phyloP scores from a whole-genome alignment of 1,140 invertebrate species.

The Teleogryllus occipitalis region DNA sequence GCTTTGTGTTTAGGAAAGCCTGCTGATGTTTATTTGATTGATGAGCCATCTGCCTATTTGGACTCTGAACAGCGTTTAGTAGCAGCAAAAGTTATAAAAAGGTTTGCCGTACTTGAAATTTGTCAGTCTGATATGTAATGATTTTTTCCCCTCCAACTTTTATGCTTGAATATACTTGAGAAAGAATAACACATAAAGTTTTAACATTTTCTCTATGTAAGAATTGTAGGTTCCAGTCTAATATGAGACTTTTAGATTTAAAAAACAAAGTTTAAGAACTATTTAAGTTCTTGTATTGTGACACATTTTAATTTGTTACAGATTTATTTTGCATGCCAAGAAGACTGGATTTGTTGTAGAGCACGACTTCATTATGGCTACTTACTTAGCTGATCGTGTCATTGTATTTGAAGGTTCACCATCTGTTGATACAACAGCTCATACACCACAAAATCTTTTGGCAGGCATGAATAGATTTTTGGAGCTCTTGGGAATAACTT shows the following conservation, averaged over 20 bases:
- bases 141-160: not conserved
- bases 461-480: constrained; percentile 98
- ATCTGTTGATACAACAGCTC: constrained; percentile 79
- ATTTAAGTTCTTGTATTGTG: not conserved
- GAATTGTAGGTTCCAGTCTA: not conserved
- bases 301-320: constrained; percentile 33
- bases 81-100: constrained; percentile 90
- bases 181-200: not conserved
- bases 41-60: constrained; percentile 98
- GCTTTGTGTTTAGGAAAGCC: constrained; percentile 96
- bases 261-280: not conserved
- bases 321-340: constrained; percentile 97
- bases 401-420: constrained; percentile 97
- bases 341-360: constrained; percentile 99
- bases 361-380: constrained; percentile 99
- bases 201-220: not conserved
- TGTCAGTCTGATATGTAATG: not conserved
- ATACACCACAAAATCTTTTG: constrained; percentile 86
- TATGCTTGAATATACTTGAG: too few relatives aligned
- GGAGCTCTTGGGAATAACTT: constrained; percentile 94
- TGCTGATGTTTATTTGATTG: constrained; percentile 97
- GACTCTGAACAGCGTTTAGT: constrained; percentile 99
- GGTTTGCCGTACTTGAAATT: constrained; percentile 59
- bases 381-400: constrained; percentile 96
- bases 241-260: not conserved